Base-by-base conservation (phyloP, 2,113 vertebrate species). In the Lycocorax pyrrhopterus region DNA sequence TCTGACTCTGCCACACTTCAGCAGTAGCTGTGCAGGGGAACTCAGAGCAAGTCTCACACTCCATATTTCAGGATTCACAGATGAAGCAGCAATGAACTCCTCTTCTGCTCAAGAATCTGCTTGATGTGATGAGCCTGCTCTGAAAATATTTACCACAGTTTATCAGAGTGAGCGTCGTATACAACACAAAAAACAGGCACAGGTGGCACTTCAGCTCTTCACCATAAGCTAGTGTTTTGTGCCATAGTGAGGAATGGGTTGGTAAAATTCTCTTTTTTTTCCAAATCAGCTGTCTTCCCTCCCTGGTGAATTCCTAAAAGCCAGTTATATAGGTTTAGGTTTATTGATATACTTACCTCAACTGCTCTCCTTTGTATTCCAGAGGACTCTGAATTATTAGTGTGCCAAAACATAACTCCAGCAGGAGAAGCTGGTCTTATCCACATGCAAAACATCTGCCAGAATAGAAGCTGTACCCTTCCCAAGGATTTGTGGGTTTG, bases 61-160 rank as follows among this genome's bases (percentile, higher is more conserved):
- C 86, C 80, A 18, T 94, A 95, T 96, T 93, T 94, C 83, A 93
- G 68, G 35, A 95, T 77, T 94, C 89, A 78, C 89, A 84, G 83
- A 93, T 63, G 76, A 88, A 86, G 80, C 7, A 86, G 55, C 52
- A 84, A 44, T 0, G 3, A 82, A 33, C 44, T 87, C 21, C 41
- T 88, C 79, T 83, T 90, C 83, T 87, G 72, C 64, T 67, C 51
- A 27, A 47, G 63, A 67, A 89, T 92, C 68, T 66, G 51, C 60
- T 77, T 74, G 68, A 71, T 0, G 0, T 71, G 68, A 58, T 30
- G 17, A 86, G 30, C 25, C 51, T 41, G 22, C 55, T 89, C 89
- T 78, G 84, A 81, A 95, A 93, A 92, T 89, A 67, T 84, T 94
- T 96, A n/a, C 64, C 43, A 77, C 23, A n/a, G 47, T 84, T 93